Conservation (phyloP, 2,113 vertebrate species). For the Recurvirostra avosetta region DNA sequence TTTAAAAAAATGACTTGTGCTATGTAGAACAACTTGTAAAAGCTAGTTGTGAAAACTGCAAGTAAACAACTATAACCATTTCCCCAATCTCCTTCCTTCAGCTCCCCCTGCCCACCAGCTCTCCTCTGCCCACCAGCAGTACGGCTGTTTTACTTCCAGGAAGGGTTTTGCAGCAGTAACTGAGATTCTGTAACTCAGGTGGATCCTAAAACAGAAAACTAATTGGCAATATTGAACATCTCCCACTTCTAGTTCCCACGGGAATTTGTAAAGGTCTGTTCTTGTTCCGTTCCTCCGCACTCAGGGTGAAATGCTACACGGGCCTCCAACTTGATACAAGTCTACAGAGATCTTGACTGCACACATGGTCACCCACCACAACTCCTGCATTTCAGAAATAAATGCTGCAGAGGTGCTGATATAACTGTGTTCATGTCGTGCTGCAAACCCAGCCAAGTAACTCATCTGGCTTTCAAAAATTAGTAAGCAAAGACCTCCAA, state of each 20-base stretch:
- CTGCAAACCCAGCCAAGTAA: neutral
- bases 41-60: neutral
- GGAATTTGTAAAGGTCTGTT: neutral
- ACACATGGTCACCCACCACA: rapidly evolving
- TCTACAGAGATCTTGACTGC: neutral
- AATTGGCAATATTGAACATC: neutral
- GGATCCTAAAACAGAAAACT: neutral
- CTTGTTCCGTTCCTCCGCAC: neutral
- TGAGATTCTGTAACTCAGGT: neutral
- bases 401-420: neutral
- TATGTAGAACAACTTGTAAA: neutral
- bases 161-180: neutral
- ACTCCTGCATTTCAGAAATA: neutral
- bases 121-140: neutral
- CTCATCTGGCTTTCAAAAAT: neutral
- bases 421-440: neutral
- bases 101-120: neutral
- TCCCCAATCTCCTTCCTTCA: neutral
- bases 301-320: neutral
- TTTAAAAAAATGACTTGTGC: neutral
- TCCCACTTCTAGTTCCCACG: neutral
- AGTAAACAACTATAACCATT: neutral
- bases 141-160: neutral
- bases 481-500: neutral
- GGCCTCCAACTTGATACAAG: neutral